phyloP scores from a whole-genome alignment of 2,888 invertebrate genomes.

The Pyralis farinalis region DNA sequence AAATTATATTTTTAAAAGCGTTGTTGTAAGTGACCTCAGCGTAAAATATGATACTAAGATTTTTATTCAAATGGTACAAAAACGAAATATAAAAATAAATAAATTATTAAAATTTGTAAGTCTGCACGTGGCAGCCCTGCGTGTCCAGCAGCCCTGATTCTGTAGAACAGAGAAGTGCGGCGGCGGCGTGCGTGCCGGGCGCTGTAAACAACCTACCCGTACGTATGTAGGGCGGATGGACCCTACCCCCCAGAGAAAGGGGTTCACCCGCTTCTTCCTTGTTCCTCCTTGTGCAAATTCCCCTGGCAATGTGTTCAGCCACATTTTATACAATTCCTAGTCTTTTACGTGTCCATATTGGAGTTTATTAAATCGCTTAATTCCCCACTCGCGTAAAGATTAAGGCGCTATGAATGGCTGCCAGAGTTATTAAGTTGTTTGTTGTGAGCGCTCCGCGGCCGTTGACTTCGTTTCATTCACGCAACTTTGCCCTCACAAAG shows the following conservation, averaged over 20 bases:
- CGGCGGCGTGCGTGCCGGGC: conserved; percentile 70
- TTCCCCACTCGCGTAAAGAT: conserved; percentile 5
- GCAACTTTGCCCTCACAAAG: conserved; percentile 7
- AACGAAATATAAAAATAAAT: conserved; percentile 11
- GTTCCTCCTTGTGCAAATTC: conserved; percentile 81
- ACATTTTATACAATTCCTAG: conserved; percentile 81
- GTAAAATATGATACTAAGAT: no score
- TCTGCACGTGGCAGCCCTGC: conserved; percentile 53
- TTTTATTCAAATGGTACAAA: no score
- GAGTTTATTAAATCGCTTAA: conserved; percentile 14
- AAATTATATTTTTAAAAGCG: no score
- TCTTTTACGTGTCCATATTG: conserved; percentile 37
- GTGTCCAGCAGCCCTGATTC: conserved; percentile 78
- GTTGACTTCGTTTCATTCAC: conserved; percentile 19
- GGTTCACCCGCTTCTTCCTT: conserved; percentile 76
- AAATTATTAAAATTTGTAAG: conserved; percentile 17
- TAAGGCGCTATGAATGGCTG: conserved; percentile 8
- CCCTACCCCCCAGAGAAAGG: conserved; percentile 70
- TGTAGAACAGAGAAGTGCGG: conserved; percentile 71
- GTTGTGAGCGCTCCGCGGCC: conserved; percentile 9
- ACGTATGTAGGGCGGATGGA: conserved; percentile 73
- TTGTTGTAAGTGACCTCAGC: no score
- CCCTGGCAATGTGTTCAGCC: conserved; percentile 79
- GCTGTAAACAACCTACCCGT: conserved; percentile 74
- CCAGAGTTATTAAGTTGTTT: conserved; percentile 12